Evolutionary conservation across 2,797 vertebrate genomes (phyloP), one percentile per base, ranked within the genome.

Genomic region (Leptodactylus fallax): DNA sequence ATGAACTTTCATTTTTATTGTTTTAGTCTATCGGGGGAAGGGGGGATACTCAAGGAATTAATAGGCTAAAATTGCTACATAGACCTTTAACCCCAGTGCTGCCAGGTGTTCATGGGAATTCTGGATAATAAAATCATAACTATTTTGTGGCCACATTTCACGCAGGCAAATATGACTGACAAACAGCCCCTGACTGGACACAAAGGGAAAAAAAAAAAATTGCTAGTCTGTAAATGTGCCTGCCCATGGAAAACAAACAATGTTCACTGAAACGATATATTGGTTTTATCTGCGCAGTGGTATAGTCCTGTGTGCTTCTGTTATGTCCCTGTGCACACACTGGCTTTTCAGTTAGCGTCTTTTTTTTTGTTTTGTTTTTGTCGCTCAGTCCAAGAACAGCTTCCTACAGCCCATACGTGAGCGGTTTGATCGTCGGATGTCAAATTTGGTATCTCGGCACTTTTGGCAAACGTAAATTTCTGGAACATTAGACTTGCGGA

Each of bases 401-500:
- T 98, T 97, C 88, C 97, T 96, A 0, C 97, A 96, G 89, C 97
- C 97, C 88, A 95, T 93, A 13, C 98, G 96, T 17, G 98, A 98
- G 27, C 98, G 97, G 93, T 96, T 97, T 13, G 98, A 99, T n/a
- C 98, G 97, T 21, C 98, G 97, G 91, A 97, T 97, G 90, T 98
- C 97, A 21, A 96, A 94, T 90, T 97, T 95, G 67, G 95, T 95
- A 93, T 98, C 98, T 94, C 96, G 95, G 95, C 98, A 99, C 94
- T 95, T 97, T 94, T 99, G 98, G 94, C 98, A 99, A 88, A 97
- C 94, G 63, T 98, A 99, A 87, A 97, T 95, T 95, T 99, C 98
- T 0, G 98, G 98, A 79, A 99, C 98, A 0, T 98, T 98, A 25
- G 97, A 98, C 90, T 99, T 99, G 89, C 98, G 97, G 93, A 99